These are phyloP conservation scores for Fistularia commersonii DNA, from an alignment of 2,797 vertebrate species.

Conservation along the genomic window DNA sequence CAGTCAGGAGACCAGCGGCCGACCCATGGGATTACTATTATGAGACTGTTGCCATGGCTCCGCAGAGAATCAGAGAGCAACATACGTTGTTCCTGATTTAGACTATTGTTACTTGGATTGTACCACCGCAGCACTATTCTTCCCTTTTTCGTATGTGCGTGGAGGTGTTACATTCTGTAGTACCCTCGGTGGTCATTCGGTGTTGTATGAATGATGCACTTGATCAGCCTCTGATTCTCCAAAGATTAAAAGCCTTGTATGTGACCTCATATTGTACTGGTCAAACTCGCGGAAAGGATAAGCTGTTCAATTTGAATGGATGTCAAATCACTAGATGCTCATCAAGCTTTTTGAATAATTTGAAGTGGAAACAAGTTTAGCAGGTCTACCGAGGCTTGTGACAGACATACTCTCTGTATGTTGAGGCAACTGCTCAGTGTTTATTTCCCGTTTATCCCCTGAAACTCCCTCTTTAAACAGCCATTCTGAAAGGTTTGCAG, in stretches of 20 bases:
- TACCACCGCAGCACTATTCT: constrained; percentile 16
- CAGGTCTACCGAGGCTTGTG: too few relatives aligned
- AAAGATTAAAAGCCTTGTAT: too few relatives aligned
- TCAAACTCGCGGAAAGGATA: too few relatives aligned
- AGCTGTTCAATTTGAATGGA: too few relatives aligned
- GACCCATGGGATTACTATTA: constrained; percentile 31
- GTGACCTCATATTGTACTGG: too few relatives aligned
- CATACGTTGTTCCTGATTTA: constrained; percentile 13
- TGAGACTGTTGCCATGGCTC: constrained; percentile 48
- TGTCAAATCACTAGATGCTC: too few relatives aligned
- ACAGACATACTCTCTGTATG: not conserved
- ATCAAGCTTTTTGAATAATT: too few relatives aligned
- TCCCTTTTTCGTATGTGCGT: constrained; percentile 5
- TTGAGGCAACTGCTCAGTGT: not conserved
- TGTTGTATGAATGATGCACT: too few relatives aligned
- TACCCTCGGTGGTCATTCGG: too few relatives aligned
- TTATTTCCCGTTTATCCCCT: not conserved
- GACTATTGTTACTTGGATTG: constrained; percentile 11
- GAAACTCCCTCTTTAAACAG: not conserved
- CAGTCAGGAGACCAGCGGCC: constrained; percentile 32
- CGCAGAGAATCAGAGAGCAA: constrained; percentile 16
- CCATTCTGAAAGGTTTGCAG: not conserved
- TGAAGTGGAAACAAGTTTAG: too few relatives aligned
- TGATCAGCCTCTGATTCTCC: too few relatives aligned
- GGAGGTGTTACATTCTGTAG: constrained; percentile 1